phyloP scores from a whole-genome alignment of 1,140 invertebrate genomes.

The Tetramorium parvispinum region DNA sequence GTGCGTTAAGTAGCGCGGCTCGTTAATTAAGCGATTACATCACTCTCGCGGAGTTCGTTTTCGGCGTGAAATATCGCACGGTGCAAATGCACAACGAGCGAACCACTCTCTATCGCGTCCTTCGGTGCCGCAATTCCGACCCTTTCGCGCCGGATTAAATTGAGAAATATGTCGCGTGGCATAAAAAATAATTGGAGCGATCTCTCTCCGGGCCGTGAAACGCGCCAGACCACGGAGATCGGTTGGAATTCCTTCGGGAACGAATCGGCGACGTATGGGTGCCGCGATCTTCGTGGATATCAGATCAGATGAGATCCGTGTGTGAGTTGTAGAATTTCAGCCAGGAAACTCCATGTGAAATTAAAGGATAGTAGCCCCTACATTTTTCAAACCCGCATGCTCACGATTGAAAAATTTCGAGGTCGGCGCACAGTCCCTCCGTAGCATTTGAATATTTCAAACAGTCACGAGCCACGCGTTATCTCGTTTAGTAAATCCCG shows the following conservation, averaged over 20 bases:
- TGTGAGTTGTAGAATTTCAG: constrained; percentile 32
- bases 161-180: constrained; percentile 62
- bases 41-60: constrained; percentile 53
- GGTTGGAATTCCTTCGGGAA: constrained; percentile 13
- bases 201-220: not conserved
- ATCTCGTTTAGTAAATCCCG: constrained; percentile 58
- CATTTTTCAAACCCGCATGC: constrained; percentile 40
- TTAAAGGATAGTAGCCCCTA: not conserved
- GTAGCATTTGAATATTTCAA: constrained; percentile 13
- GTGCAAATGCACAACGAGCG: constrained; percentile 11
- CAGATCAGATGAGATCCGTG: constrained; percentile 52
- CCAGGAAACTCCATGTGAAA: constrained; percentile 3
- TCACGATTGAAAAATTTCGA: constrained; percentile 54
- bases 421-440: not conserved
- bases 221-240: not conserved
- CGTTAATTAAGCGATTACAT: constrained; percentile 71
- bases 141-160: constrained; percentile 36
- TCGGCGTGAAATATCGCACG: constrained; percentile 63
- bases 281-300: constrained; percentile 37
- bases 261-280: constrained; percentile 13
- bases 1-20: constrained; percentile 45
- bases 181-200: constrained; percentile 66
- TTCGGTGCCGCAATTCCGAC: not conserved
- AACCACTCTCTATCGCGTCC: constrained; percentile 18
- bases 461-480: constrained; percentile 6